phyloP scores from a whole-genome alignment of 2,888 invertebrate species.

The Cyclophora albipunctata region DNA sequence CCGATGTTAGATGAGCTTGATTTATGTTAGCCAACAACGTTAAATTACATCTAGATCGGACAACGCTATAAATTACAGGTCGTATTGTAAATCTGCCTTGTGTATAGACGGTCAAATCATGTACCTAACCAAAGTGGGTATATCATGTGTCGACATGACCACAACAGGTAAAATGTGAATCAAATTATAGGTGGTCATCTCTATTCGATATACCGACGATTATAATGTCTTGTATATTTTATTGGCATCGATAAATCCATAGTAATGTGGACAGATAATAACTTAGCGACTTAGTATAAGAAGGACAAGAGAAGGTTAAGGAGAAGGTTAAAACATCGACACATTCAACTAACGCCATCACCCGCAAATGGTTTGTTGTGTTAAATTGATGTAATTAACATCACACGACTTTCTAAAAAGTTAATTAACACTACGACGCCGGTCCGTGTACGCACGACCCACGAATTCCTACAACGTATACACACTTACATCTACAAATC shows the following conservation, averaged over 20 bases:
- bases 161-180: constrained; percentile 18
- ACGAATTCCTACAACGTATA: constrained; percentile 29
- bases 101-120: constrained; percentile 68
- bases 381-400: constrained; percentile 21
- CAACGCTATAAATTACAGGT: constrained; percentile 68
- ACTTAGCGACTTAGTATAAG: too few relatives aligned
- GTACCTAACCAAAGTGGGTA: constrained; percentile 46
- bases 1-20: constrained; percentile 58
- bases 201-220: too few relatives aligned
- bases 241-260: too few relatives aligned
- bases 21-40: constrained; percentile 67
- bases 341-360: too few relatives aligned
- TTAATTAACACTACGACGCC: constrained; percentile 32
- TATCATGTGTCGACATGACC: constrained; percentile 49
- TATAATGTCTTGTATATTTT: too few relatives aligned
- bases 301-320: too few relatives aligned
- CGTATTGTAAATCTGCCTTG: constrained; percentile 70
- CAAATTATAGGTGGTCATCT: neutral
- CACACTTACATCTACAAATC: constrained; percentile 52
- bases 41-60: constrained; percentile 74
- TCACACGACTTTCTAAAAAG: constrained; percentile 22
- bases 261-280: too few relatives aligned
- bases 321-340: too few relatives aligned
- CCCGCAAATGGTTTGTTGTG: constrained; percentile 9
- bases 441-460: constrained; percentile 26